Evolutionary conservation across 2,888 invertebrate genomes (phyloP), one percentile per base, ranked within the genome.

Genomic region (Oxycera nigricornis): DNA sequence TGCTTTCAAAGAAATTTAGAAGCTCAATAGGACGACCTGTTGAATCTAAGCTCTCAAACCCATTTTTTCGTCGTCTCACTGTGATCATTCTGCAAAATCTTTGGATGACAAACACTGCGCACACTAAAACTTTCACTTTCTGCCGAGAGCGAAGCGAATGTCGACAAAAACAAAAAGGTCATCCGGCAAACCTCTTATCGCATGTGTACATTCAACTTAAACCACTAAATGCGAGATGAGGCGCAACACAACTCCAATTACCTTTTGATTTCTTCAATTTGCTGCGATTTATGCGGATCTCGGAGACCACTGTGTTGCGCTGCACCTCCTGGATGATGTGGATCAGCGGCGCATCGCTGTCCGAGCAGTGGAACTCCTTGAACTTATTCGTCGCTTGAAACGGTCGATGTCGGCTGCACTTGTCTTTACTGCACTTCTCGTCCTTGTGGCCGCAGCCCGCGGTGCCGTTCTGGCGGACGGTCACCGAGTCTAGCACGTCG

Each of bases 251-350:
- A 46, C 11, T 46, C 46, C 46, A 39, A 35, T 67, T 57, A 28
- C 59, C 62, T 50, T 72, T 62, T 30, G 17, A 61, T 67, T 55
- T 72, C 46, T 75, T 73, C 22, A 76, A 39, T 73, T 76, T 74
- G 7, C 61, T 74, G 46, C 73, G 74, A 72, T 85, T 84, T 1
- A 85, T 81, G 35, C 82, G 82, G 28, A 85, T 83, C 75, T 84
- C 82, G 11, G 85, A 85, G 24, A 84, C 80, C 17, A 85, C 83
- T 72, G 82, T 82, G 65, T 84, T 83, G 30, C 81, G 79, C 39
- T 80, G 83, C 75, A 85, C 79, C 76, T 85, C 85, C 76, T 85
- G 85, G 35, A 84, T 81, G 7, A 85, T 85, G 73, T 83, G 84
- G 74, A 85, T 83, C 2, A 85, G 79, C 1, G 85, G 84, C 0